Percentiles rank a stretch among this genome's conserved stretches.
These are phyloP conservation scores for Spea multiplicata DNA, from an alignment of 2,113 vertebrate species.

Conservation along the genomic window DNA sequence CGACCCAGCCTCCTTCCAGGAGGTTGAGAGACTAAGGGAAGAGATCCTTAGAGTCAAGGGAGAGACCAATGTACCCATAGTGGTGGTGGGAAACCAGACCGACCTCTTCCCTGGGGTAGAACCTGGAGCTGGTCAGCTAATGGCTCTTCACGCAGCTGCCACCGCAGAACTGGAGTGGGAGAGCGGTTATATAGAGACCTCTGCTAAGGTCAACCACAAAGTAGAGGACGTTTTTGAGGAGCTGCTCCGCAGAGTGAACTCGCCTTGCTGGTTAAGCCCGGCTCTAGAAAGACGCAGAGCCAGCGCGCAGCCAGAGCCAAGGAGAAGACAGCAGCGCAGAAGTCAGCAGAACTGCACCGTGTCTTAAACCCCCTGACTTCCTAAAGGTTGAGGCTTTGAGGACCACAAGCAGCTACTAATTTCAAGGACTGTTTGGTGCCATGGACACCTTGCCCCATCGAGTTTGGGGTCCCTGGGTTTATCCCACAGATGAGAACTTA, in stretches of 20 bases:
- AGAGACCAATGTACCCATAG: slow-evolving; percentile 51
- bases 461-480: not conserved
- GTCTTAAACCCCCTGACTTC: slow-evolving; percentile 50
- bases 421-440: too few species aligned
- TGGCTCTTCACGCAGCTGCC: slow-evolving; percentile 51
- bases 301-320: slow-evolving; percentile 19
- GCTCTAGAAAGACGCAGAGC: slow-evolving; percentile 53
- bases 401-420: not conserved
- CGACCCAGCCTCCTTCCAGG: slow-evolving; percentile 60
- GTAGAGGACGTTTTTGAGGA: slow-evolving; percentile 57
- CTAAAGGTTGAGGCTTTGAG: not conserved
- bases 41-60: slow-evolving; percentile 61
- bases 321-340: slow-evolving; percentile 48
- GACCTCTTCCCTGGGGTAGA: slow-evolving; percentile 46
- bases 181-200: slow-evolving; percentile 62
- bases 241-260: slow-evolving; percentile 59
- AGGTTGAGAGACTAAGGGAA: slow-evolving; percentile 60
- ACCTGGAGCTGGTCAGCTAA: slow-evolving; percentile 49
- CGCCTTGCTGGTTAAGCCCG: slow-evolving; percentile 56
- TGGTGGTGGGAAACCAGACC: slow-evolving; percentile 63
- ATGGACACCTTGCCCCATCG: not conserved
- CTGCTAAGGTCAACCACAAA: slow-evolving; percentile 61
- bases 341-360: slow-evolving; percentile 61
- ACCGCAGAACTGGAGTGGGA: slow-evolving; percentile 61
- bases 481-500: not conserved